Evolutionary conservation across 2,113 vertebrate species (phyloP).

Genomic region (Bambusicola thoracicus): DNA sequence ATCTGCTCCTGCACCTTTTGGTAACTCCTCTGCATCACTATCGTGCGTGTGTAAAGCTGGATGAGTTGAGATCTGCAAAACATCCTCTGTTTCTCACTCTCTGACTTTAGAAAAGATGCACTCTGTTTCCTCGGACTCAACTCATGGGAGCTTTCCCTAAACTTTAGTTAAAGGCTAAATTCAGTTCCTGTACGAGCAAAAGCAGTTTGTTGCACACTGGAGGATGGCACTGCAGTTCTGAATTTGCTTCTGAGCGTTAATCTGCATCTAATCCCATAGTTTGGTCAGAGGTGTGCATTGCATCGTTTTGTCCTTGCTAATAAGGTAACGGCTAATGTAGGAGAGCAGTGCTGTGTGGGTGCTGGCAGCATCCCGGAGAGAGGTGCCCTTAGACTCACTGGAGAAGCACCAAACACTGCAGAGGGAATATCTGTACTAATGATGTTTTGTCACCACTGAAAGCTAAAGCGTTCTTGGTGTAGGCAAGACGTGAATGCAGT

Average conservation of each 20-base stretch:
- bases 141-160: background rate
- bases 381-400: background rate
- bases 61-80: background rate
- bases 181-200: background rate
- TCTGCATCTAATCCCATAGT: constrained; percentile 5
- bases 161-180: background rate
- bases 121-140: background rate
- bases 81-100: background rate
- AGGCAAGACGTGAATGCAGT: background rate
- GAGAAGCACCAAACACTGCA: background rate
- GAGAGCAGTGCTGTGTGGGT: background rate
- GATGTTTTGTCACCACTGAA: background rate
- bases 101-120: background rate
- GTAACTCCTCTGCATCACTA: background rate
- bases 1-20: background rate
- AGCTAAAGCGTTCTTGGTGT: background rate
- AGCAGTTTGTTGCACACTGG: background rate
- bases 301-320: background rate
- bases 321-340: background rate
- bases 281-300: background rate
- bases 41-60: background rate
- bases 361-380: constrained; percentile 5
- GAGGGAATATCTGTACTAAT: background rate
- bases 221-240: background rate
- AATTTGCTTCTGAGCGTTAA: background rate